Evolutionary conservation across 2,888 invertebrate genomes (phyloP), one percentile per base, ranked within the genome.

Genomic region (Rotaria macrura): DNA sequence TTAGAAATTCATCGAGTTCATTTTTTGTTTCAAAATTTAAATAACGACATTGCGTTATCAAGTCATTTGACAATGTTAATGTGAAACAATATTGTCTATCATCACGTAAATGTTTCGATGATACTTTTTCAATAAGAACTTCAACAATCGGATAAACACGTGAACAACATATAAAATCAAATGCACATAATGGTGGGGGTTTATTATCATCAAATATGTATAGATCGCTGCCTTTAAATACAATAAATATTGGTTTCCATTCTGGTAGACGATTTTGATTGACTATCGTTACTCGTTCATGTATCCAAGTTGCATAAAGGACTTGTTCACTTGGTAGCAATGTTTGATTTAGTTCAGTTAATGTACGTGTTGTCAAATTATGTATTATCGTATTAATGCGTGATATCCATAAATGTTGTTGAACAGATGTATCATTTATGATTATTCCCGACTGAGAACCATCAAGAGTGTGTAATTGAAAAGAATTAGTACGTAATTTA

Each of bases 91-190:
- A 25, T 40, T 40, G 79, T 79, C 79, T 7, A 79, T 79, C 79
- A 43, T 79, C 79, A 9, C 20, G 25, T 25, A 25, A n/a, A 79
- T 43, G 12, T 25, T 79, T 43, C n/a, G 79, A n/a, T 43, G 40
- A n/a, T 25, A n/a, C 14, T 2, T 43, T n/a, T 79, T 79, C 43
- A 79, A 79, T n/a, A 25, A 79, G n/a, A n/a, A 43, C 25, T 79
- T 79, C 79, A 79, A 43, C 25, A 23, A 79, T 79, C 4, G 43
- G 43, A 79, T 79, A 79, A 9, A 79, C n/a, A 43, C 43, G 40
- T 43, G 40, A 43, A 79, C 79, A 79, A 79, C 79, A 79, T 4
- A 79, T 79, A n/a, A 79, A 79, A 79, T 79, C 79, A 79, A 43
- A 79, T n/a, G 79, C 2, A 43, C 43, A 43, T 43, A 79, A 43